These are phyloP conservation scores for Chaenocephalus aceratus DNA, from an alignment of 2,113 vertebrate genomes.

Conservation along the genomic window DNA sequence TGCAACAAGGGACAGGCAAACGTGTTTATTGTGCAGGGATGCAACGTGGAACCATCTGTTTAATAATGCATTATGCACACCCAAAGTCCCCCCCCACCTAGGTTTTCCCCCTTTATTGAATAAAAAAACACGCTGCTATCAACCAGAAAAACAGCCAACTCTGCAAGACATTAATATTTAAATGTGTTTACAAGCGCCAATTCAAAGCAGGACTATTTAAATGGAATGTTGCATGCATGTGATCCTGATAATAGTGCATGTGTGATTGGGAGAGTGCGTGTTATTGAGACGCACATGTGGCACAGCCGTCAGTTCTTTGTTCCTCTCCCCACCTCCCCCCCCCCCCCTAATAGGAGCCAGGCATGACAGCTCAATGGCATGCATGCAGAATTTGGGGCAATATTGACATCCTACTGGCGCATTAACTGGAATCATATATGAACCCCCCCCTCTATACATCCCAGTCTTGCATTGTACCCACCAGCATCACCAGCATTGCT, in stretches of 20 bases:
- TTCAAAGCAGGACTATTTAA: not conserved
- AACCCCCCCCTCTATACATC: not conserved
- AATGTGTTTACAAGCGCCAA: not conserved
- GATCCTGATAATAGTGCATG: not conserved
- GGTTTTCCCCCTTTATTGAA: not conserved
- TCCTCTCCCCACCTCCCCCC: not conserved
- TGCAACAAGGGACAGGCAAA: conserved; percentile 14
- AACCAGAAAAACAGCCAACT: not conserved
- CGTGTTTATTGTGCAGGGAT: not conserved
- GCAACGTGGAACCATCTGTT: not conserved
- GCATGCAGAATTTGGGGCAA: conserved; percentile 46
- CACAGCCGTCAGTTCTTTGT: conserved; percentile 73
- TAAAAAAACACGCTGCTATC: conserved; percentile 1
- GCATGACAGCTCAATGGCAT: conserved; percentile 43
- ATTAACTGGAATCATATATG: conserved; percentile 48
- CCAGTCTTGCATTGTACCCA: not conserved
- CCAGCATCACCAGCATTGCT: not conserved
- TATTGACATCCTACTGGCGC: conserved; percentile 39
- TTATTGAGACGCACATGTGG: conserved; percentile 78
- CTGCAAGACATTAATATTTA: not conserved
- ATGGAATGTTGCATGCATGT: not conserved
- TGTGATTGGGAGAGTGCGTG: conserved; percentile 23
- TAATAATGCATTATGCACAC: not conserved
- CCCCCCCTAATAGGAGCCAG: not conserved
- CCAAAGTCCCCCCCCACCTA: conserved; percentile 5